Conservation (phyloP, 2,113 vertebrate species). For the Cyanoramphus novaezelandiae region DNA sequence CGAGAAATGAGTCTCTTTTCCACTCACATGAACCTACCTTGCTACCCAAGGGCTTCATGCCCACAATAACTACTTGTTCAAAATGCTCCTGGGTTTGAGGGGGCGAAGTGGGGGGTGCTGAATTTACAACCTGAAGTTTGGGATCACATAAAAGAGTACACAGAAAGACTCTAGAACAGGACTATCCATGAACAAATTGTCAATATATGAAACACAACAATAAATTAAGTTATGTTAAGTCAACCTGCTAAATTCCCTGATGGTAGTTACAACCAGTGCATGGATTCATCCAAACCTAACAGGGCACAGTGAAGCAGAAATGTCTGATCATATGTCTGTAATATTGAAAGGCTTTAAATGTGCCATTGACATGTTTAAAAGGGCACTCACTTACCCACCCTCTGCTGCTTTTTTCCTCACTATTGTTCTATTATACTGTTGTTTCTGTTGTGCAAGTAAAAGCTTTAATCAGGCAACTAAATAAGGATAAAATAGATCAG, state of each 20-base stretch:
- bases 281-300: not conserved
- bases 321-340: not conserved
- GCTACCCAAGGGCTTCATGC: not conserved
- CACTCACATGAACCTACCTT: not conserved
- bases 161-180: not conserved
- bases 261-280: not conserved
- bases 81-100: not conserved
- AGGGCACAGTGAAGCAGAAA: not conserved
- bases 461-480: not conserved
- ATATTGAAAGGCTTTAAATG: not conserved
- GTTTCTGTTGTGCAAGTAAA: not conserved
- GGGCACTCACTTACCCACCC: not conserved
- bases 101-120: fast-evolving
- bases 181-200: not conserved
- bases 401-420: not conserved
- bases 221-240: not conserved
- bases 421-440: not conserved
- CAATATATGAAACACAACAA: not conserved
- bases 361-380: not conserved
- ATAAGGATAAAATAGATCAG: not conserved
- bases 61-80: not conserved
- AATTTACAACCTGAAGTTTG: not conserved
- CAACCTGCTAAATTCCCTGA: not conserved
- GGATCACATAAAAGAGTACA: not conserved
- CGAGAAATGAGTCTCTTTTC: not conserved